These are phyloP conservation scores for Podiceps cristatus DNA, from an alignment of 2,113 vertebrate genomes.

Conservation along the genomic window DNA sequence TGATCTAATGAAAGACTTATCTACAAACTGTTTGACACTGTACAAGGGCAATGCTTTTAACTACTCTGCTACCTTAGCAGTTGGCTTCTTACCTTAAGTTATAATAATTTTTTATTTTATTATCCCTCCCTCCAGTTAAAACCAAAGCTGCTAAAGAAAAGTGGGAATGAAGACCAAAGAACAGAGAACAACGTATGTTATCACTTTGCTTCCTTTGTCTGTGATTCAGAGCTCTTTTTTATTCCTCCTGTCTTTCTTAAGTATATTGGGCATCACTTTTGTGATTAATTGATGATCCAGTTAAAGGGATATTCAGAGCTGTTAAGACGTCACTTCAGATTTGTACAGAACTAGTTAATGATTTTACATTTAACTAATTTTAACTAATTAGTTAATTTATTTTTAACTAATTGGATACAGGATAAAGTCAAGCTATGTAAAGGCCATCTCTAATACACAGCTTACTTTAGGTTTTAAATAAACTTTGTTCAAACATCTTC, in stretches of 20 bases:
- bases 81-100: background rate
- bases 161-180: slow-evolving; percentile 11
- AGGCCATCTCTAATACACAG: background rate
- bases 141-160: slow-evolving; percentile 39
- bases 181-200: slow-evolving; percentile 44
- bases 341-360: background rate
- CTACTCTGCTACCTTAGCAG: background rate
- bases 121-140: slow-evolving; percentile 66
- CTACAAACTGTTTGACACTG: background rate
- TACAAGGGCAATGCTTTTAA: background rate
- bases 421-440: background rate
- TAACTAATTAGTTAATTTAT: background rate
- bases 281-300: background rate
- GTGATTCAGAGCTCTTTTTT: background rate
- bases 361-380: background rate
- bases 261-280: background rate
- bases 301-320: background rate
- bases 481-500: background rate
- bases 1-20: background rate
- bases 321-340: background rate
- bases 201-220: background rate
- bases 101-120: background rate
- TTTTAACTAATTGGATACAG: background rate
- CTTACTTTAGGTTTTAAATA: background rate
- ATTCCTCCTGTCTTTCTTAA: background rate